Evolutionary conservation across 2,113 vertebrate species (phyloP).

Genomic region (Sinosuthora webbiana): DNA sequence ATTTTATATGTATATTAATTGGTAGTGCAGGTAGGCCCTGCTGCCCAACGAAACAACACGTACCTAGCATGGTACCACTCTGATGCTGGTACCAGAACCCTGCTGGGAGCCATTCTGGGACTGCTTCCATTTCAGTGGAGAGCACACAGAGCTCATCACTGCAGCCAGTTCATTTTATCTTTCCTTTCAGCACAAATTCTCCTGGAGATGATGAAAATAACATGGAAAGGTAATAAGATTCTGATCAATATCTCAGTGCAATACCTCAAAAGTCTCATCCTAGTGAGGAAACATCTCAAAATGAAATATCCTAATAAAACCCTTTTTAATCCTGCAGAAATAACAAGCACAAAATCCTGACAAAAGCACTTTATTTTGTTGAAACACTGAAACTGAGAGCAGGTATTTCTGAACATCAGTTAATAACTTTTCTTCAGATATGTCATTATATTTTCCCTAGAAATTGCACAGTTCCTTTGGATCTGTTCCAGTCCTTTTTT

Average conservation of each 20-base stretch:
- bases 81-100: background rate
- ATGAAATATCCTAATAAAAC: slow-evolving; percentile 24
- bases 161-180: background rate
- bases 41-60: background rate
- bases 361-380: slow-evolving; percentile 24
- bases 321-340: slow-evolving; percentile 28
- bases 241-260: slow-evolving; percentile 27
- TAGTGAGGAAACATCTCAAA: background rate
- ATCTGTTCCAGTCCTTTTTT: slow-evolving; percentile 16
- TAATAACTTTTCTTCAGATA: background rate
- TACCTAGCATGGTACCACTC: background rate
- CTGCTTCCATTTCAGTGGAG: background rate
- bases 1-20: background rate
- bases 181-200: background rate
- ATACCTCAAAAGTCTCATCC: background rate
- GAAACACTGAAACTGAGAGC: slow-evolving; percentile 9
- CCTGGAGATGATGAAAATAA: background rate
- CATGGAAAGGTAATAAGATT: background rate
- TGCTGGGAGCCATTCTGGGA: background rate
- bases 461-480: background rate
- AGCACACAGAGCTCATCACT: background rate
- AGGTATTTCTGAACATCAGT: background rate
- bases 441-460: slow-evolving; percentile 8
- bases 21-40: background rate
- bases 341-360: slow-evolving; percentile 19